Evolutionary conservation across 1,140 invertebrate genomes (phyloP).

Genomic region (Elysia chlorotica): DNA sequence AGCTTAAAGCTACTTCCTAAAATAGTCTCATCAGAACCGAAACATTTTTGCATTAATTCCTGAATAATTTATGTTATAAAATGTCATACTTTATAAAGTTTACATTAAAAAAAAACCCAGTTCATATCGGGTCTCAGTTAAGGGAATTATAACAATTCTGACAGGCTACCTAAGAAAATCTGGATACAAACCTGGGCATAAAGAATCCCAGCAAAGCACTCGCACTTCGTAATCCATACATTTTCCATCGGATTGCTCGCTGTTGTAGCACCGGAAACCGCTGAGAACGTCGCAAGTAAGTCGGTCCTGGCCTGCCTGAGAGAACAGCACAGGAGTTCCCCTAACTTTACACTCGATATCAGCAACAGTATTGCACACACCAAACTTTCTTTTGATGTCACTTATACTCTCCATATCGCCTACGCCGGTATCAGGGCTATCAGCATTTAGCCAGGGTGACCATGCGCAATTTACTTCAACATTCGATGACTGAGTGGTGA

Average conservation of each 20-base stretch:
- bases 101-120: too few species aligned
- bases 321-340: constrained; percentile 67
- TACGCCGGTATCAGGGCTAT: constrained; percentile 26
- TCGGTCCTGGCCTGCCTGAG: constrained; percentile 68
- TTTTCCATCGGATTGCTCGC: constrained; percentile 31
- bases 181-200: constrained; percentile 35
- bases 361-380: constrained; percentile 70
- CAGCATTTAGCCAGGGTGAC: constrained; percentile 54
- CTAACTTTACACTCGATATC: constrained; percentile 78
- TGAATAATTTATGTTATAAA: too few species aligned
- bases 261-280: constrained; percentile 59
- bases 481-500: background rate
- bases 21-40: too few species aligned
- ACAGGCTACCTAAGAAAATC: too few species aligned
- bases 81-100: too few species aligned
- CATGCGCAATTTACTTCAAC: constrained; percentile 33
- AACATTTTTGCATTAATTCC: too few species aligned
- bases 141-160: too few species aligned
- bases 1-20: too few species aligned
- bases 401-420: constrained; percentile 56
- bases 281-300: constrained; percentile 55
- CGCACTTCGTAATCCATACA: constrained; percentile 49
- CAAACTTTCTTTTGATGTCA: constrained; percentile 41
- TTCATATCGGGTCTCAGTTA: too few species aligned
- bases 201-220: constrained; percentile 42